Base-by-base conservation (phyloP, 2,888 invertebrate species). In the Archaeoteleia sp. region DNA sequence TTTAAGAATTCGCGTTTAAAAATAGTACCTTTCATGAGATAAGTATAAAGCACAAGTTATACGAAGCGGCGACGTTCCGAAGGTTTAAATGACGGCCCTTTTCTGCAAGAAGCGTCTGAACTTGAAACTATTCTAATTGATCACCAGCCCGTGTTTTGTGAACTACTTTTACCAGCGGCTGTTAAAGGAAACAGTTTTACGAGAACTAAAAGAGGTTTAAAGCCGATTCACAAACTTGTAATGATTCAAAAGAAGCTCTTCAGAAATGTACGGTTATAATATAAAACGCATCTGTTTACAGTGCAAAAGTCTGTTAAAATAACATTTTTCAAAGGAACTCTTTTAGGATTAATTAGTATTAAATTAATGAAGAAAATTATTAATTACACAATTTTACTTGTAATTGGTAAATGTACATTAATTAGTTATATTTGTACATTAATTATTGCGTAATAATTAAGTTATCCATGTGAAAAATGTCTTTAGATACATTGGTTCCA, bases 401-500 rank as follows among this genome's bases (percentile, higher is more conserved):
- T n/a, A n/a, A n/a, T n/a, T n/a, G n/a, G n/a, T n/a, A n/a, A n/a
- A n/a, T n/a, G n/a, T n/a, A n/a, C n/a, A n/a, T n/a, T n/a, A n/a
- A n/a, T n/a, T n/a, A n/a, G n/a, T n/a, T n/a, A n/a, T n/a, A n/a
- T n/a, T n/a, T n/a, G n/a, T n/a, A n/a, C n/a, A n/a, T n/a, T n/a
- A n/a, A n/a, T n/a, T n/a, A n/a, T n/a, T n/a, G n/a, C n/a, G n/a
- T n/a, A n/a, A n/a, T n/a, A n/a, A n/a, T 29, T 29, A 2, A 5
- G 2, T 8, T 29, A n/a, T 5, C 1, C 1, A 1, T 29, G 2
- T 29, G 7, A 9, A 9, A n/a, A n/a, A 9, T 8, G 7, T 29
- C 85, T 82, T 34, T 85, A 95, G 95, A 92, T 95, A 20, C 90
- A 90, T 82, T 98, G 98, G 98, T 93, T 95, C 78, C 95, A 97